A percentile compares a stretch with the other conserved stretches of the same genome.
phyloP scores from a whole-genome alignment of 2,888 invertebrate species.

The Aethes cnicana region DNA sequence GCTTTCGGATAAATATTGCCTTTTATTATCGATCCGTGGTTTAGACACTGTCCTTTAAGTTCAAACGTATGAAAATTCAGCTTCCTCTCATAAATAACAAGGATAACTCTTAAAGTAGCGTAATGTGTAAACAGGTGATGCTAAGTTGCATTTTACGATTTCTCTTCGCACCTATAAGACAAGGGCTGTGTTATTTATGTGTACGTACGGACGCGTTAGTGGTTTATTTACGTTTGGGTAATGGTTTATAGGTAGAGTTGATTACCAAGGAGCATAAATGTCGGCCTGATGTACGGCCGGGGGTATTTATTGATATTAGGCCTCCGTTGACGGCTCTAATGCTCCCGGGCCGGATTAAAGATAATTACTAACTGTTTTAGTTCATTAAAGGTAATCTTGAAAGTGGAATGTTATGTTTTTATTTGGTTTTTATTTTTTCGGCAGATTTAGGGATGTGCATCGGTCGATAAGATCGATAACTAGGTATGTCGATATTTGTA shows the following conservation, averaged over 20 bases:
- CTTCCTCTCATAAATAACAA: too few relatives aligned
- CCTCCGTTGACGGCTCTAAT: constrained; percentile 39
- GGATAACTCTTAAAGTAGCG: too few relatives aligned
- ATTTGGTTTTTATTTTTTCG: constrained; percentile 11
- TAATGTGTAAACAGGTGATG: constrained; percentile 7
- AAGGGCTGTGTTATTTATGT: constrained; percentile 39
- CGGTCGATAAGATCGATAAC: background rate
- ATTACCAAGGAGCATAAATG: constrained; percentile 44
- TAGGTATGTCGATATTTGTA: constrained; percentile 13
- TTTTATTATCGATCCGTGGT: constrained; percentile 65
- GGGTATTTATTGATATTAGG: constrained; percentile 39
- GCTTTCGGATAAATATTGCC: constrained; percentile 68
- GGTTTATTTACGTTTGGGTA: constrained; percentile 49
- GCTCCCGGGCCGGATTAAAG: constrained; percentile 33
- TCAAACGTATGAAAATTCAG: background rate
- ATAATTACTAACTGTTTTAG: constrained; percentile 27
- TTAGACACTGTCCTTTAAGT: constrained; percentile 18
- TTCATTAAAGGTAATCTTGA: constrained; percentile 19
- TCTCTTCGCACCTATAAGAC: constrained; percentile 20
- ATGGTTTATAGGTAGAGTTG: constrained; percentile 50
- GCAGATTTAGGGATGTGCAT: constrained; percentile 15
- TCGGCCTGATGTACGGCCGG: constrained; percentile 34
- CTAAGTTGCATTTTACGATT: constrained; percentile 17
- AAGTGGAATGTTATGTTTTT: constrained; percentile 25
- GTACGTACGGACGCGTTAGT: constrained; percentile 40